A percentile compares a stretch with the other conserved stretches of the same genome.
These are phyloP conservation scores for Macaria notata DNA, from an alignment of 2,888 invertebrate genomes.

Conservation along the genomic window DNA sequence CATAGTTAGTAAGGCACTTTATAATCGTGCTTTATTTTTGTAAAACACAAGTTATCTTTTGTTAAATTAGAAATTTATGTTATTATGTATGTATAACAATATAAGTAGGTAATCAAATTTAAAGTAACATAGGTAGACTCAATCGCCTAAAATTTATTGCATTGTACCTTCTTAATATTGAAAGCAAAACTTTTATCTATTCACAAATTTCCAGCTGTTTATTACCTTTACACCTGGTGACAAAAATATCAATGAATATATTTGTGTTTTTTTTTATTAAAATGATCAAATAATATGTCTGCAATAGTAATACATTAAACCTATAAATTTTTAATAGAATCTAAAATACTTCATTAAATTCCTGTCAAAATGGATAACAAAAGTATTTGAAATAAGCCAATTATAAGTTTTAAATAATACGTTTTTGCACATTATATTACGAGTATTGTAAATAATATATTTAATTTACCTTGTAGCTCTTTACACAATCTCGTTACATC, in stretches of 20 bases:
- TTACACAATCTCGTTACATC: conserved; percentile 30
- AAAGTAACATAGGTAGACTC: conserved; percentile 41
- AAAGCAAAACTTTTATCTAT: conserved; percentile 4
- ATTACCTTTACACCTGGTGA: background rate
- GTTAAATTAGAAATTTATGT: conserved; percentile 25
- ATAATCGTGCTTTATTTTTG: conserved; percentile 43
- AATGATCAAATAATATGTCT: no score
- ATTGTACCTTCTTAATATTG: background rate
- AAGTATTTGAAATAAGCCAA: no score
- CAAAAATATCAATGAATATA: no score
- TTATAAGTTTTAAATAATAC: no score
- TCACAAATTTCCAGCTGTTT: conserved; percentile 4
- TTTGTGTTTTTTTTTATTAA: no score
- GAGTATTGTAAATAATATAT: no score
- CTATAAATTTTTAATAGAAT: no score
- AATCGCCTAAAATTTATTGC: conserved; percentile 35
- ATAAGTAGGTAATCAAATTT: conserved; percentile 33
- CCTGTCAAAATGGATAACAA: no score
- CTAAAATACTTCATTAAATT: no score
- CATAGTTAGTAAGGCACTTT: conserved; percentile 40
- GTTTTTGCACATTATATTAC: no score
- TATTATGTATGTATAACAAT: conserved; percentile 1
- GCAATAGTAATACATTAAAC: no score
- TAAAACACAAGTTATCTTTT: conserved; percentile 37
- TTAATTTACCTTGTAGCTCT: background rate